Evolutionary conservation across 2,888 invertebrate genomes (phyloP), one percentile per base, ranked within the genome.

Genomic region (Pollenia angustigena): DNA sequence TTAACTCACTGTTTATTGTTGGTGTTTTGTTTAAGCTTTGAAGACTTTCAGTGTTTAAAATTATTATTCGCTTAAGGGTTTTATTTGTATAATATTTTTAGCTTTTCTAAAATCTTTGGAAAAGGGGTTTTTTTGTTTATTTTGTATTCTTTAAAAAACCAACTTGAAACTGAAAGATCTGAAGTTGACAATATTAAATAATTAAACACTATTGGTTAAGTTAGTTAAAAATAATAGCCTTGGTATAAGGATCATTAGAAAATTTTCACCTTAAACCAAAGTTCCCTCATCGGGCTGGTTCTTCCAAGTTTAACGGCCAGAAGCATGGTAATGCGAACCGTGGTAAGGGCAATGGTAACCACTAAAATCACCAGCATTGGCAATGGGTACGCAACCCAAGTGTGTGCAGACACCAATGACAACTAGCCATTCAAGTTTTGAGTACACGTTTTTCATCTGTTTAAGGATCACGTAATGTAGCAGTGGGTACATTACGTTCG

Each of bases 341-440:
- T 99, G 99, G 94, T 99, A 99, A 0, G 99, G 99, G 91, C 99
- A 99, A 94, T 99, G 99, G 93, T 99, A 99, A 69, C 99, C 99
- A 40, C 98, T 98, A 92, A 95, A 99, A 90, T 99, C 99, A 74
- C 98, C 98, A 76, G 98, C 95, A 93, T 98, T 97, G 23, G 98
- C 97, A 87, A 99, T 97, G 46, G 99, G 99, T 81, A 99, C 99
- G 94, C 99, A 99, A 76, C 99, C 99, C 90, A 99, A 94, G 94
- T 99, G 99, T 74, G 99, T 99, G 95, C 99, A 99, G 0, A 99
- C 98, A 16, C 99, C 99, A 87, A 99, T 94, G 0, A 99, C 96
- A 9, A 99, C 95, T 54, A 99, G 95, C 98, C 99, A 99, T 92
- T 98, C 96, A 0, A 98, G 97, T n/a, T 90, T 96, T 95, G 91